These are phyloP conservation scores for Notamacropus eugenii DNA, from an alignment of 2,797 vertebrate species.

Conservation along the genomic window DNA sequence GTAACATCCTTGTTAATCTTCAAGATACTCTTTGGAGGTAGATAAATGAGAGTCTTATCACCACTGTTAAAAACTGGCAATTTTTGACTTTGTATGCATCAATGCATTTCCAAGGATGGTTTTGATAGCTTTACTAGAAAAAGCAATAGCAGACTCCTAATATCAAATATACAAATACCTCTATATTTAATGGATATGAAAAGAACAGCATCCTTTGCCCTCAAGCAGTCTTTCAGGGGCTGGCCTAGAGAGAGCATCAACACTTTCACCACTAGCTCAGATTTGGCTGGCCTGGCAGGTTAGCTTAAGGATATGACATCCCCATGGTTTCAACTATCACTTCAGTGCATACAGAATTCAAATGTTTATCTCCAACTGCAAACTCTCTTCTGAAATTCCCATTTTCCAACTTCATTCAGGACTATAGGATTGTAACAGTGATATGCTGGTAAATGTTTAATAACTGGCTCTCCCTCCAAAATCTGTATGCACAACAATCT, in stretches of 20 bases:
- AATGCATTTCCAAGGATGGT: constrained; percentile 16
- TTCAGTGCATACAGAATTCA: neutral
- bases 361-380: neutral
- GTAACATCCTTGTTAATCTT: neutral
- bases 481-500: neutral
- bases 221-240: neutral
- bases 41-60: neutral
- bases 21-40: neutral
- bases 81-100: constrained; percentile 42
- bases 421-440: neutral
- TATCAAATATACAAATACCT: constrained; percentile 22
- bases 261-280: constrained; percentile 6
- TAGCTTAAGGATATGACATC: neutral
- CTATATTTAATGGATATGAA: constrained; percentile 28
- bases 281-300: neutral
- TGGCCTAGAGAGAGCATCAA: constrained; percentile 6
- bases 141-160: constrained; percentile 3
- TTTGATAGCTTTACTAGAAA: neutral
- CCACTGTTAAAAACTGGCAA: neutral
- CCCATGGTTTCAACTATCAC: constrained; percentile 1
- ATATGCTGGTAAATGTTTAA: neutral
- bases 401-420: constrained; percentile 3
- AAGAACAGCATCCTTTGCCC: neutral
- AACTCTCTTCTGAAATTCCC: neutral
- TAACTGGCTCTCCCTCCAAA: neutral